A percentile compares a stretch with the other conserved stretches of the same genome.
Conservation (phyloP, 1,140 invertebrate genomes). For the Atta cephalotes region DNA sequence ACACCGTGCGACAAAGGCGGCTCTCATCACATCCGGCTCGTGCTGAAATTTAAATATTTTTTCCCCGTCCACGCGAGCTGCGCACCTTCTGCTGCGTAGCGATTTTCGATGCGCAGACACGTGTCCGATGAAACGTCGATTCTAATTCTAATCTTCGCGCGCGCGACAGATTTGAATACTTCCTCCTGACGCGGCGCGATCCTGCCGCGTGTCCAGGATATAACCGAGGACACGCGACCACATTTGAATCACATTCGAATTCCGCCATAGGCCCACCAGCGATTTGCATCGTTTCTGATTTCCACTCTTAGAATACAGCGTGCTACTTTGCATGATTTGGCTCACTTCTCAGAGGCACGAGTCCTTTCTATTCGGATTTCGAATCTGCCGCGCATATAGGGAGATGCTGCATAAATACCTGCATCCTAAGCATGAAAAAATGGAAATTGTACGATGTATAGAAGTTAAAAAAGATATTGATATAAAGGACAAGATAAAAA, state of each 20-base stretch:
- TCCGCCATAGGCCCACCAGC: constrained; percentile 64
- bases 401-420: constrained; percentile 38
- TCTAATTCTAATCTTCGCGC: constrained; percentile 82
- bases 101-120: constrained; percentile 77
- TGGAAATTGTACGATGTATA: constrained; percentile 13
- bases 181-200: constrained; percentile 36
- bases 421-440: constrained; percentile 8
- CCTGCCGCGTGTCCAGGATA: constrained; percentile 55
- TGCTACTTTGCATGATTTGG: constrained; percentile 63
- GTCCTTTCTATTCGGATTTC: constrained; percentile 29
- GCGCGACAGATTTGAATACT: constrained; percentile 77
- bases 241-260: constrained; percentile 79
- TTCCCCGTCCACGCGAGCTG: constrained; percentile 61
- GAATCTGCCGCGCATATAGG: constrained; percentile 4
- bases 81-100: constrained; percentile 43
- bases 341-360: constrained; percentile 51
- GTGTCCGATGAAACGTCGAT: constrained; percentile 79
- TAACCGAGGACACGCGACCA: constrained; percentile 79
- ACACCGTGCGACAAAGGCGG: constrained; percentile 61
- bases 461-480: not conserved
- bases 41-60: constrained; percentile 80
- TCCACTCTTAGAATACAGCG: constrained; percentile 57
- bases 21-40: constrained; percentile 73
- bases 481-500: not conserved
- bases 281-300: constrained; percentile 79